phyloP scores from a whole-genome alignment of 2,888 invertebrate genomes.

The Diarsia rubi region DNA sequence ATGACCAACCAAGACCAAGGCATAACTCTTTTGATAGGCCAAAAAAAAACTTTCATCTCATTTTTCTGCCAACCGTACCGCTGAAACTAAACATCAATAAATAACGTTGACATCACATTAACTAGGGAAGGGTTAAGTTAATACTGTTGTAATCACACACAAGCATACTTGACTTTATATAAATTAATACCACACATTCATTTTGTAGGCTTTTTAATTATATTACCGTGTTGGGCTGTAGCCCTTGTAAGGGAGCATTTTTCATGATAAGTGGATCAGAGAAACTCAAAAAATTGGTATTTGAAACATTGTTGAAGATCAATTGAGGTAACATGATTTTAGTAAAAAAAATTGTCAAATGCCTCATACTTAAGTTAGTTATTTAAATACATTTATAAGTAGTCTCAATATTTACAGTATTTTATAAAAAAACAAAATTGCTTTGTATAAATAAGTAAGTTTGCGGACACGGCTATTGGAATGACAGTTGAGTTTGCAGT shows the following conservation, averaged over 20 bases:
- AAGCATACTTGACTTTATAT: conserved; percentile 79
- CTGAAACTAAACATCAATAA: conserved; percentile 69
- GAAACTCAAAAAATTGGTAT: background rate
- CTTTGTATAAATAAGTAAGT: no score
- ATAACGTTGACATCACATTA: conserved; percentile 78
- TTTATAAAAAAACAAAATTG: no score
- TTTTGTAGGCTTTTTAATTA: conserved; percentile 72
- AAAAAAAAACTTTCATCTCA: background rate
- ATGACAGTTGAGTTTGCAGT: no score
- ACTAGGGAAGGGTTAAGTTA: conserved; percentile 82
- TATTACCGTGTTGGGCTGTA: conserved; percentile 50
- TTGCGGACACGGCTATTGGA: no score
- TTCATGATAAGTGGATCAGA: conserved; percentile 7
- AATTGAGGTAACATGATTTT: no score
- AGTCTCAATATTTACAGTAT: no score
- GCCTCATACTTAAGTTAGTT: no score
- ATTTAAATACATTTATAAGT: no score
- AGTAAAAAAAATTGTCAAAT: no score
- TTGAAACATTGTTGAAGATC: no score
- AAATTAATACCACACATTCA: conserved; percentile 79
- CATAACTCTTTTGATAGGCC: background rate
- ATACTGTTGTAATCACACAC: conserved; percentile 75
- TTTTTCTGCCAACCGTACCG: conserved; percentile 59
- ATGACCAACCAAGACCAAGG: no score
- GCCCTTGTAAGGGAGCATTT: conserved; percentile 11